A percentile compares a stretch with the other conserved stretches of the same genome.
phyloP scores from a whole-genome alignment of 1,140 invertebrate genomes.

The Drosophila oshimai region DNA sequence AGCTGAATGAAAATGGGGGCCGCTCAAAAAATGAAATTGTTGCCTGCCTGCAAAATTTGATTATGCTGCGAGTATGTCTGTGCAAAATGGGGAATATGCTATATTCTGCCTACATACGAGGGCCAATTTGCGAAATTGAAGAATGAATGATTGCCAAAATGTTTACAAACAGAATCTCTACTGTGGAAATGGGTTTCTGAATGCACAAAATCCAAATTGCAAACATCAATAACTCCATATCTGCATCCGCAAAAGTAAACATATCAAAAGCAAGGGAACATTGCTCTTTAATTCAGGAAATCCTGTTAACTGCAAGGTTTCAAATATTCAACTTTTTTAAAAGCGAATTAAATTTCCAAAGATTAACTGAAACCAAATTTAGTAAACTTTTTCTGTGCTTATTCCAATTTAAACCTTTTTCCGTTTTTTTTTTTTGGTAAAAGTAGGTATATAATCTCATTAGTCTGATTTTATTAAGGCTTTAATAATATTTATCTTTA shows the following conservation, averaged over 20 bases:
- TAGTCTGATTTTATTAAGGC: no score
- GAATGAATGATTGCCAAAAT: slow-evolving; percentile 32
- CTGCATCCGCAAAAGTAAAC: slow-evolving; percentile 3
- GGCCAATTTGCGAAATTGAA: slow-evolving; percentile 39
- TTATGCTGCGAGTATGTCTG: slow-evolving; percentile 31
- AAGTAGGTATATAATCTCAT: no score
- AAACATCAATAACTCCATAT: slow-evolving; percentile 27
- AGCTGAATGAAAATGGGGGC: slow-evolving; percentile 29
- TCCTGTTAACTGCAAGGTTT: background rate
- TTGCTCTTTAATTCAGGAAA: background rate
- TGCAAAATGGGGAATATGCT: background rate
- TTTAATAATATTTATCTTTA: no score
- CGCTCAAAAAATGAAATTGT: slow-evolving; percentile 59
- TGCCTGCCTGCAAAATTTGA: slow-evolving; percentile 64
- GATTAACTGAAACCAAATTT: background rate
- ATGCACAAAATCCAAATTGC: slow-evolving; percentile 7
- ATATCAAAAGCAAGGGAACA: background rate
- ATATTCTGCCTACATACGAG: slow-evolving; percentile 23
- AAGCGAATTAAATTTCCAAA: background rate
- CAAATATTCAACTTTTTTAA: background rate
- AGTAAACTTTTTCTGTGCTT: no score
- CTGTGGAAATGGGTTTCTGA: slow-evolving; percentile 15
- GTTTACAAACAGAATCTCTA: slow-evolving; percentile 42
- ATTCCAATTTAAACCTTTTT: no score
- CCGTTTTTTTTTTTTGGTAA: no score